Base-by-base conservation (phyloP, 2,888 invertebrate species). In the Lomographa bimaculata region DNA sequence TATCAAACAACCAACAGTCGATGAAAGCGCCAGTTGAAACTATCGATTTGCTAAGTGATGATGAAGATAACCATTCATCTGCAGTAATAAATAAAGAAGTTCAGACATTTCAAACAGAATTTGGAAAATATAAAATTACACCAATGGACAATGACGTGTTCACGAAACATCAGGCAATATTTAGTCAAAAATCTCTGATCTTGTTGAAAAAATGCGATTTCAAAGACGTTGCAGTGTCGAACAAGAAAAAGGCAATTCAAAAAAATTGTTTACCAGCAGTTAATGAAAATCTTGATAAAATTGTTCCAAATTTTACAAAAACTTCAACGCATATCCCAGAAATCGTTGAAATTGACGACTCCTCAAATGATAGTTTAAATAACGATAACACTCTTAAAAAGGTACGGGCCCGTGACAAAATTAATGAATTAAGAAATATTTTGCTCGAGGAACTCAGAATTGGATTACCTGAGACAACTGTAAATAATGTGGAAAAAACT, bases 21-120 rank as follows among this genome's bases (percentile, higher is more conserved):
- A 41, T 14, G 14, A 10, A 14, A 2, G 18, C 21, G 4, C 40
- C 49, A 11, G 36, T 71, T 20, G 84, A 85, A 45, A 80, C 78
- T 16, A 78, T 89, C 19, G 64, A 79, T 59, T 69, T 89, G 39
- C 58, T 86, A 4, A 87, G 85, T 46, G 87, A 87, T 23, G 86
- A 87, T 3, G 87, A 87, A 44, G 76, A 32, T n/a, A 6, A 10
- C 7, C 7, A 2, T 10, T 1, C 10, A 12, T 1, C 23, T 32
- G 2, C 9, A 27, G 1, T 14, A 12, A 17, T 1, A n/a, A 7
- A 27, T 1, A 7, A 5, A 23, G 7, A 23, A 1, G 8, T 45
- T 9, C 46, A 51, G 51, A 19, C 46, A 12, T 36, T 72, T 75
- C 54, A 56, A 27, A 85, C 84, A 1, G 73, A 84, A 56, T 79